Conservation (phyloP, 2,113 vertebrate species). For the Grus americana region DNA sequence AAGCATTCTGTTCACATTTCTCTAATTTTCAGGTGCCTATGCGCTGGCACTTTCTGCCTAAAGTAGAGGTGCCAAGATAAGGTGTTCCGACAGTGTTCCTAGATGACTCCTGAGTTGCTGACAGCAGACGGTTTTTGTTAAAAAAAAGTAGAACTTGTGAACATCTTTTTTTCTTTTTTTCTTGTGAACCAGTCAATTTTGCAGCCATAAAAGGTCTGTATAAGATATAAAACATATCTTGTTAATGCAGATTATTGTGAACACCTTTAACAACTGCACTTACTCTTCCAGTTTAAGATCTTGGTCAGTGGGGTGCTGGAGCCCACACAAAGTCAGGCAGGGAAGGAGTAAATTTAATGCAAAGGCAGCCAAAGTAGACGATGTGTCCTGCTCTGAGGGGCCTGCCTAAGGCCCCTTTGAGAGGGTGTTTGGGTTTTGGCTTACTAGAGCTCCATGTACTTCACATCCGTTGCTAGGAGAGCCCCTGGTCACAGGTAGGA, state of each 20-base stretch:
- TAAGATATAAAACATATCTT: neutral
- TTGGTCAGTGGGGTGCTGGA: neutral
- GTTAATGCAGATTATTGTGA: neutral
- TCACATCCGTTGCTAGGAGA: neutral
- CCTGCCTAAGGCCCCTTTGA: neutral
- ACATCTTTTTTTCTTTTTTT: neutral
- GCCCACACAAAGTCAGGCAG: neutral
- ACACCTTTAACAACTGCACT: neutral
- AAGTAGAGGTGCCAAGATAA: neutral
- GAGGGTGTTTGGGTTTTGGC: neutral
- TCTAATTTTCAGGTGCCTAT: neutral
- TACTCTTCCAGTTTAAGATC: neutral
- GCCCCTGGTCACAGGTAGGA: neutral
- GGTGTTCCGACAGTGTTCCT: neutral
- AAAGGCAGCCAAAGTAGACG: neutral
- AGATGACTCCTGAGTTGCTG: neutral
- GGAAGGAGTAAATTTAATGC: neutral
- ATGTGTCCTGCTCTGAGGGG: neutral
- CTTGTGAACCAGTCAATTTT: neutral
- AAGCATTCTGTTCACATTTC: neutral
- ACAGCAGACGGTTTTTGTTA: neutral
- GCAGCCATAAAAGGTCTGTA: neutral
- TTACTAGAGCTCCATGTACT: neutral
- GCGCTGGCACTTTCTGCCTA: neutral
- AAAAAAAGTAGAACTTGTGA: neutral